Evolutionary conservation across 2,113 vertebrate species (phyloP), one percentile per base, ranked within the genome.

Genomic region (Grallaria varia): DNA sequence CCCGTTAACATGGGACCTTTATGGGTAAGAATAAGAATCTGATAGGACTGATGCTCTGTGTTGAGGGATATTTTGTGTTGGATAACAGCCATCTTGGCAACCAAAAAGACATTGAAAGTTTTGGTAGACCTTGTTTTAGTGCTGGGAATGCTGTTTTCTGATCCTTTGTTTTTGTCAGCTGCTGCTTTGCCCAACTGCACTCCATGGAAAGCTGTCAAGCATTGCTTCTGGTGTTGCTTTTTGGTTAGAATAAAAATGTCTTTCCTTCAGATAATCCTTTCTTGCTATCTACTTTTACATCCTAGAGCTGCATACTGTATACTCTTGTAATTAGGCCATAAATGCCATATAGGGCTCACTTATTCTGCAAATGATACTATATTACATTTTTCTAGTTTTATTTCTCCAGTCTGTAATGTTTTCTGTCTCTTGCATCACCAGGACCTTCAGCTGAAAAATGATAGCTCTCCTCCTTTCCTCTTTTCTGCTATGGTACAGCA

Each of bases 1-100:
- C 7, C 97, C 98, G 23, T 97, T 99, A 92, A 99, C 99, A 5
- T 99, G 99, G 99, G 98, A 98, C 53, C 98, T 98, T 94, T 99
- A 99, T 91, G 97, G 99, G 99, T 99, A 96, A 98, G 97, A 68
- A 30, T 39, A 72, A 68, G n/a, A 76, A 63, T 49, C 17, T 20
- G 18, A 5, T 25, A 42, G 22, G 45, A 30, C 19, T 74, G 42
- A 12, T 77, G 17, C 22, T 69, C 24, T 24, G 4, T 82, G 44
- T 71, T 87, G 31, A 23, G n/a, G 28, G 35, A 28, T 84, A n/a
- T 74, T 53, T 47, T 87, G 8, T 77, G 19, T 87, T 49, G 68
- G 20, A 4, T 60, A 7, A 49, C 40, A 76, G 7, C 7, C 8
- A 64, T 33, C 14, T 47, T 76, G 71, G 24, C 15, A 47, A 44